A percentile compares a stretch with the other conserved stretches of the same genome.
These are phyloP conservation scores for Crematogaster levior DNA, from an alignment of 2,888 invertebrate genomes.

Conservation along the genomic window DNA sequence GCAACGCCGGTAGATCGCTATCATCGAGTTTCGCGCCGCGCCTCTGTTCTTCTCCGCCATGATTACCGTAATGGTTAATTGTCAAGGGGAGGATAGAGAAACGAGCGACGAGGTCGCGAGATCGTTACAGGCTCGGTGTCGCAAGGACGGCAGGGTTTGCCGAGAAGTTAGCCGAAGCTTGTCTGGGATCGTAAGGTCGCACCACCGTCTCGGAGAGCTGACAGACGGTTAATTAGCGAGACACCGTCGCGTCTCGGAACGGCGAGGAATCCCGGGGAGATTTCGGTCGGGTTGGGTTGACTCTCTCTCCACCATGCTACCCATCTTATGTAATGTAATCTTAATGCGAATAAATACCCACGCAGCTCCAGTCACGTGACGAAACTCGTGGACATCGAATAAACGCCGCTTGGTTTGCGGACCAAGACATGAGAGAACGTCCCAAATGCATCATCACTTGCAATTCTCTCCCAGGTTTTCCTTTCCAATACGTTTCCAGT, in stretches of 20 bases:
- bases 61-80: conserved; percentile 52
- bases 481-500: background rate
- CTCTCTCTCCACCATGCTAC: background rate
- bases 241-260: conserved; percentile 24
- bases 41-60: conserved; percentile 1
- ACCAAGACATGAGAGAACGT: background rate
- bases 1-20: conserved; percentile 12
- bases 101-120: conserved; percentile 12
- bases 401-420: background rate
- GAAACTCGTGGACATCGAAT: conserved; percentile 6
- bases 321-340: conserved; percentile 47
- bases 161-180: conserved; percentile 42
- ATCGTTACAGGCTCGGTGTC: conserved; percentile 47
- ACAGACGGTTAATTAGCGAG: conserved; percentile 67
- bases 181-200: conserved; percentile 39
- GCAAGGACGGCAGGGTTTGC: conserved; percentile 34
- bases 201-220: conserved; percentile 44
- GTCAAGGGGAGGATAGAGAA: background rate
- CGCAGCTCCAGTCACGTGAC: conserved; percentile 11
- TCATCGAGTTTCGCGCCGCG: conserved; percentile 3
- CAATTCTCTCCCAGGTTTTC: background rate
- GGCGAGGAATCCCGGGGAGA: conserved; percentile 47
- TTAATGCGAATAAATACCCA: conserved; percentile 45
- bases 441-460: conserved; percentile 10
- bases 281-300: conserved; percentile 46